Evolutionary conservation across 1,140 invertebrate species (phyloP), one percentile per base, ranked within the genome.

Genomic region (Formica selysi): DNA sequence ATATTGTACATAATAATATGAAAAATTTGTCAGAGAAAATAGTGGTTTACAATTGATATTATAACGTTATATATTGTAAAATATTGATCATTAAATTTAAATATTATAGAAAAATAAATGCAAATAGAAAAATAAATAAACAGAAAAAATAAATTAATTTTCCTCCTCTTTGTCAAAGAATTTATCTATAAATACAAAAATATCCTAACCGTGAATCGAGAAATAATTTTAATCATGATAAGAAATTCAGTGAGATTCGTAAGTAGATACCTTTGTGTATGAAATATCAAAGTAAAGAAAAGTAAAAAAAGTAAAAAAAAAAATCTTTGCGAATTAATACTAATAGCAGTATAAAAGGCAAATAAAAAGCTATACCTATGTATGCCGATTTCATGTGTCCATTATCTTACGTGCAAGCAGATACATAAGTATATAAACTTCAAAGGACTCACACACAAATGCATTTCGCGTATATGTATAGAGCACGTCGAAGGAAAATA

Each of bases 301-400:
- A 22, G 22, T 22, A 22, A 22, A 22, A 22, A n/a, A n/a, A n/a
- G n/a, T n/a, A n/a, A n/a, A n/a, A 22, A 22, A 22, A 22, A 22
- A 22, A 22, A 22, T 80, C 13, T 48, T 68, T 22, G 1, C 16
- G 32, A 41, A 36, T 74, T 76, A 76, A 76, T 64, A 76, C 19
- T 83, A 62, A 83, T 48, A 74, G 68, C 8, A 13, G 4, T 41
- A 7, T n/a, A 16, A 51, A 26, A 38, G 26, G 38, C 5, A 51
- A 83, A 76, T 74, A 26, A 74, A 48, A 41, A 29, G 26, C 26
- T 29, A 29, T 29, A 29, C 1, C 26, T 29, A 51, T 2, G 26
- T 26, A 78, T 38, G 44, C 38, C 44, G 8, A 57, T 22, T 80
- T 3, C 29, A 44, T 41, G 10, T 70, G 32, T 41, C 6, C 36